These are phyloP conservation scores for Zeus faber DNA, from an alignment of 2,113 vertebrate genomes.

Conservation along the genomic window DNA sequence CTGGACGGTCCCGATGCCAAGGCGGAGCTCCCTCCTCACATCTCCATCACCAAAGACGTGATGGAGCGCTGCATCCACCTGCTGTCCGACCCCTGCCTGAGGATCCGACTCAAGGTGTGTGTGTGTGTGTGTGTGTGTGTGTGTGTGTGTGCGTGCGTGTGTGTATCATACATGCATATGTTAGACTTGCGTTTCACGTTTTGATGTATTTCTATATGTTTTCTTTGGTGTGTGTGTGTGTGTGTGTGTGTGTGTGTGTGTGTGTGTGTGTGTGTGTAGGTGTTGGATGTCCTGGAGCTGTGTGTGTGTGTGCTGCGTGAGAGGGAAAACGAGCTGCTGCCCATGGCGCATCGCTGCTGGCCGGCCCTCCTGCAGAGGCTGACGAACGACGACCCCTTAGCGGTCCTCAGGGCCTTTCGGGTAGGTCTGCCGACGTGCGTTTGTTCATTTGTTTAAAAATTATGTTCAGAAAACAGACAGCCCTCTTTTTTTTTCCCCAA, in stretches of 20 bases:
- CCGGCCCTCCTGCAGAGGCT: slow-evolving; percentile 85
- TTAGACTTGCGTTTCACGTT: too few relatives aligned
- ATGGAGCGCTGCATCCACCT: slow-evolving; percentile 90
- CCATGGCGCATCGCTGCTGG: slow-evolving; percentile 90
- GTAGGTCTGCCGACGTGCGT: slow-evolving; percentile 74
- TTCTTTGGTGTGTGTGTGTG: too few relatives aligned
- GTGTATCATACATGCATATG: too few relatives aligned
- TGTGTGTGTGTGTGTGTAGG: slow-evolving; percentile 61
- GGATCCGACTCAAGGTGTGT: slow-evolving; percentile 80
- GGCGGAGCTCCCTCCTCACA: slow-evolving; percentile 72
- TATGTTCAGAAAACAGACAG: too few relatives aligned
- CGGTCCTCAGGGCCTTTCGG: slow-evolving; percentile 88
- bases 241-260: slow-evolving; percentile 35
- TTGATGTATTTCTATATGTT: too few relatives aligned
- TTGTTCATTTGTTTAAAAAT: too few relatives aligned
- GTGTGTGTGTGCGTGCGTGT: slow-evolving; percentile 34
- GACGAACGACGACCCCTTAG: slow-evolving; percentile 82
- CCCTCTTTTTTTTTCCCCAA: too few relatives aligned
- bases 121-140: slow-evolving; percentile 49
- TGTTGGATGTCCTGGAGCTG: slow-evolving; percentile 84
- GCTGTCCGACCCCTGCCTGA: slow-evolving; percentile 78
- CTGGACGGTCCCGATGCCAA: slow-evolving; percentile 55
- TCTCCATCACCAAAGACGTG: slow-evolving; percentile 79
- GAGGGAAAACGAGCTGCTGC: slow-evolving; percentile 82
- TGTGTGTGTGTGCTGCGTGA: slow-evolving; percentile 79